These are phyloP conservation scores for Emydoidea blandingii DNA, from an alignment of 2,797 vertebrate genomes.

Conservation along the genomic window DNA sequence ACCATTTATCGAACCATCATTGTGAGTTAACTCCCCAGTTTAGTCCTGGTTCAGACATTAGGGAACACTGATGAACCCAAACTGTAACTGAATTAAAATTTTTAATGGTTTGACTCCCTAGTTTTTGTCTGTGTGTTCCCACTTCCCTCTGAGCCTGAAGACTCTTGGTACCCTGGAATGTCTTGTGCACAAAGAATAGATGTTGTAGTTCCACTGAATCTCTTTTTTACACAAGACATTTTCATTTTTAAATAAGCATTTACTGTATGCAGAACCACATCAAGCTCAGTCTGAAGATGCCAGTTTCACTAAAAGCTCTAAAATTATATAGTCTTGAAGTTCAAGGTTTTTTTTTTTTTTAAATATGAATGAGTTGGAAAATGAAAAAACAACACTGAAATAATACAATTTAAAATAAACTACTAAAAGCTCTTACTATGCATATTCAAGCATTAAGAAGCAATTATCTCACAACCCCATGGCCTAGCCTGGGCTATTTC, in stretches of 20 bases:
- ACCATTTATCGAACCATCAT: no score
- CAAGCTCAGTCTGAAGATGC: background rate
- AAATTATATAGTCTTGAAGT: background rate
- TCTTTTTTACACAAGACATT: background rate
- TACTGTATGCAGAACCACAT: accelerated
- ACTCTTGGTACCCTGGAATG: background rate
- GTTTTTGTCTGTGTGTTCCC: background rate
- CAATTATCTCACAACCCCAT: background rate
- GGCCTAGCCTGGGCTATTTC: background rate
- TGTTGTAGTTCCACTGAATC: background rate
- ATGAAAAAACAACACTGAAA: accelerated
- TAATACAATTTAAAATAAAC: background rate
- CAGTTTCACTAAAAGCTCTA: background rate
- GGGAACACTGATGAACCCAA: background rate
- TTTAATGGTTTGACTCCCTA: background rate
- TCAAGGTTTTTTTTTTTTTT: background rate
- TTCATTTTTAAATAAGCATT: background rate
- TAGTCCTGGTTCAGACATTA: background rate
- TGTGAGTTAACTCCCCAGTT: background rate
- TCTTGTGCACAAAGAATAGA: background rate
- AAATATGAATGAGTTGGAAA: background rate
- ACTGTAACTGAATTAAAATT: background rate
- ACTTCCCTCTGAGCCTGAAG: background rate
- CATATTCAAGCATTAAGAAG: background rate
- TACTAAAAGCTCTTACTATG: background rate